Evolutionary conservation across 2,797 vertebrate genomes (phyloP), one percentile per base, ranked within the genome.

Genomic region (Eutrigla gurnardus): DNA sequence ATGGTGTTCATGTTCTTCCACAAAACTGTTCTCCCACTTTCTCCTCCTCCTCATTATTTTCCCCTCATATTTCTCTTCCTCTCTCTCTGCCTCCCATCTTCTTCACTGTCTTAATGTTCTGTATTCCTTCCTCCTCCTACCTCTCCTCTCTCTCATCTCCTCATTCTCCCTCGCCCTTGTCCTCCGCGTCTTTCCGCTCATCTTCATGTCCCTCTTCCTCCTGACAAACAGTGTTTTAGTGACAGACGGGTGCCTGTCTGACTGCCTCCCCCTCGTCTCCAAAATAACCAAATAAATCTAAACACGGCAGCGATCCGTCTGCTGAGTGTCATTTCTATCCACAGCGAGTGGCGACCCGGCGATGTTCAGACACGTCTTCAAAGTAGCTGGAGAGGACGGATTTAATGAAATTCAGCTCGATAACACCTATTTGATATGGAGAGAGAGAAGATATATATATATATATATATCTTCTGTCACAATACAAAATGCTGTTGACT

Each of bases 341-440:
- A 5, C 70, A 32, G 73, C 64, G 33, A 57, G 54, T 40, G 32
- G 59, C 9, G 66, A 82, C 81, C 60, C 37, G 11, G 54, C 17
- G 12, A 75, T 13, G 17, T 45, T 64, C 63, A 46, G 14, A 71
- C 67, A 59, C 1, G 25, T 15, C 80, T 83, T 80, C 80, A 88
- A 78, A 83, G 78, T 69, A 57, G 57, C 36, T 1, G 18, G 60
- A 60, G 72, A 73, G 13, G 55, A 54, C 6, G 14, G 59, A 67
- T 78, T 78, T 81, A 81, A 84, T 87, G 77, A 81, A 79, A 85
- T 80, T 67, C 82, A 47, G 73, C 60, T 81, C 75, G 18, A 60
- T 81, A 82, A 65, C 57, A 73, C 52, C 77, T 73, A 75, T 71
- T 64, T 82, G 73, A 79, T 77, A 73, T 69, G 60, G 64, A 78